A percentile compares a stretch with the other conserved stretches of the same genome.
Conservation (phyloP, 1,140 invertebrate species). For the Achatina immaculata region DNA sequence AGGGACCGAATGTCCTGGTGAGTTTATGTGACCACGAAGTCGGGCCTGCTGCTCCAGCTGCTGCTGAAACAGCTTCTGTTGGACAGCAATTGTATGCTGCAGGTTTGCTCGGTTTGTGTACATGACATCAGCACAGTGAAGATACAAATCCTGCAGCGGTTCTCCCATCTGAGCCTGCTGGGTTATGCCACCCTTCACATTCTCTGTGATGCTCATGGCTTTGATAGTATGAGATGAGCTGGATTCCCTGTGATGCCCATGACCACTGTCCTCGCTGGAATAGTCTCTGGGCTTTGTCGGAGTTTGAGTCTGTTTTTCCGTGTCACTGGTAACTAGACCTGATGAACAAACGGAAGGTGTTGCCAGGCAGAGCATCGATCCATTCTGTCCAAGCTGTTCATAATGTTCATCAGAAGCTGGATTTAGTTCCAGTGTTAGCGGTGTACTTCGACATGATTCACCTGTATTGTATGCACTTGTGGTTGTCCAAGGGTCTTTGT, state of each 20-base stretch:
- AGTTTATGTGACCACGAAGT: constrained; percentile 41
- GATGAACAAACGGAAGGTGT: constrained; percentile 50
- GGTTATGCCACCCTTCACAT: constrained; percentile 39
- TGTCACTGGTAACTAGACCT: constrained; percentile 58
- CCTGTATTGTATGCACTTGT: constrained; percentile 84
- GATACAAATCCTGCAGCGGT: constrained; percentile 67
- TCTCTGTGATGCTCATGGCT: constrained; percentile 43
- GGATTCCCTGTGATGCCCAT: constrained; percentile 36
- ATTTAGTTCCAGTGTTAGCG: constrained; percentile 75
- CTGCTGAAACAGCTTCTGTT: constrained; percentile 79
- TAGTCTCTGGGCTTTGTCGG: constrained; percentile 54
- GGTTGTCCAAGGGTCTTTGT: constrained; percentile 56
- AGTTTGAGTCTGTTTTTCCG: constrained; percentile 68
- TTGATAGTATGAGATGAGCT: constrained; percentile 38
- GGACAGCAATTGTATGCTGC: constrained; percentile 80
- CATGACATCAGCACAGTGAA: constrained; percentile 74
- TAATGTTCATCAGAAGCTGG: constrained; percentile 67
- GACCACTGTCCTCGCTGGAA: constrained; percentile 58
- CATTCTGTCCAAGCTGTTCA: constrained; percentile 56
- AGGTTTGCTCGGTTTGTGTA: constrained; percentile 82
- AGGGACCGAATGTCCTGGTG: constrained; percentile 44
- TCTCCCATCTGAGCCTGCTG: constrained; percentile 55
- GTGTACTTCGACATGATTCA: constrained; percentile 81
- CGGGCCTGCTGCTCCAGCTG: constrained; percentile 67
- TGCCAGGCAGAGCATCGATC: constrained; percentile 67